A percentile compares a stretch with the other conserved stretches of the same genome.
phyloP scores from a whole-genome alignment of 2,797 vertebrate genomes.

The Monodelphis domestica region DNA sequence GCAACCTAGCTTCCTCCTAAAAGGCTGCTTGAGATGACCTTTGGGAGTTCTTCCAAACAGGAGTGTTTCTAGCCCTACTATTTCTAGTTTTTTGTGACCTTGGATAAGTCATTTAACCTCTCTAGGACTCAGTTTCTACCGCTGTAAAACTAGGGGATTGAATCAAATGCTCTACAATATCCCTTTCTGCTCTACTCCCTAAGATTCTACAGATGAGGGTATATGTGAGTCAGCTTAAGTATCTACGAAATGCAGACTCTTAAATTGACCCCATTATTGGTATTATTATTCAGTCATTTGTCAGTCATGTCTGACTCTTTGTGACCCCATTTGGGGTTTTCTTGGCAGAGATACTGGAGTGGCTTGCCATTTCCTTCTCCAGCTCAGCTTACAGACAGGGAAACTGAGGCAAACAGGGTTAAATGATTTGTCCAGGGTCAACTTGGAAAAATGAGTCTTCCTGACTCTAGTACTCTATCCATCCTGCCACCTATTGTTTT shows the following conservation, averaged over 20 bases:
- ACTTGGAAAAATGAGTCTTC: no score
- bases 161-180: neutral
- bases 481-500: no score
- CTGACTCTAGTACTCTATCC: no score
- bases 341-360: no score
- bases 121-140: neutral
- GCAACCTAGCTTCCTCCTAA: neutral
- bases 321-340: no score
- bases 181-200: neutral
- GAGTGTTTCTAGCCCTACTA: neutral
- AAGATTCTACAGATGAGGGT: neutral
- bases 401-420: no score
- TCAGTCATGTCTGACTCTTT: no score
- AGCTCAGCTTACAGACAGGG: no score
- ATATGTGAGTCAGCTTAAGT: neutral
- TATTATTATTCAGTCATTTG: no score
- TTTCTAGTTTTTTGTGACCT: neutral
- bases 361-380: no score
- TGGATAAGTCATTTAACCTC: neutral
- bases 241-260: neutral
- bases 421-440: no score
- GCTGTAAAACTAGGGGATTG: neutral
- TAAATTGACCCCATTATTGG: neutral
- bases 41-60: neutral
- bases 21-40: neutral